Base-by-base conservation (phyloP, 1,140 invertebrate genomes). In the Teleopsis dalmanni region DNA sequence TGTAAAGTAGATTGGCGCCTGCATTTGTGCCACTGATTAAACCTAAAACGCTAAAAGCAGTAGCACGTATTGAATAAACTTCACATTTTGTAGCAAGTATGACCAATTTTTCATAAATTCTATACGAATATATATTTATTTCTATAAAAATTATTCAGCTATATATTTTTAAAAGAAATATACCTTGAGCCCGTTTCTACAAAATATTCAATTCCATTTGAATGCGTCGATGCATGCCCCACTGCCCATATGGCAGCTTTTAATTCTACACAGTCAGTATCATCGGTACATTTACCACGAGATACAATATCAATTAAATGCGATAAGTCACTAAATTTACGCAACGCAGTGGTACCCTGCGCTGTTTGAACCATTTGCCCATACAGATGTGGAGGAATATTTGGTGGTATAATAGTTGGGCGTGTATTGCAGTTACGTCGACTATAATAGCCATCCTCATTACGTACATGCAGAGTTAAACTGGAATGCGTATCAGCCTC, bases 161-260 rank as follows among this genome's bases (percentile, higher is more conserved):
- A 2, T 40, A 13, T 25, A 13, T 13, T 23, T 22, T n/a, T 27
- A 35, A 43, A 45, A n/a, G 5, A 40, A 7, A 52, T 29, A 53
- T 21, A 68, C 65, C 62, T 57, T 21, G 53, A 41, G 29, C 53
- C 52, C 14, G 78, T 69, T 47, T 79, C 75, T 26, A 75, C 77
- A 13, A 95, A 71, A 52, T 85, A 80, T 26, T 82, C 76, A 11
- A 91, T 74, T 1, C 91, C 92, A 40, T 78, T 75, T 0, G 74
- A 65, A 16, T 88, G 87, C 1, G 83, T 84, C 3, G 86, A 87
- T 16, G 88, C 76, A 64, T 94, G 90, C 11, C 88, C 88, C 22
- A 93, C 70, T 8, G 85, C 84, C 93, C 94, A 98, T 1, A 98
- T 66, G 0, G 91, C 87, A 18, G 90, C 80, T 68, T 98, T 98